A percentile compares a stretch with the other conserved stretches of the same genome.
Evolutionary conservation across 1,140 invertebrate genomes (phyloP).

Genomic region (Drosophila gunungcola): DNA sequence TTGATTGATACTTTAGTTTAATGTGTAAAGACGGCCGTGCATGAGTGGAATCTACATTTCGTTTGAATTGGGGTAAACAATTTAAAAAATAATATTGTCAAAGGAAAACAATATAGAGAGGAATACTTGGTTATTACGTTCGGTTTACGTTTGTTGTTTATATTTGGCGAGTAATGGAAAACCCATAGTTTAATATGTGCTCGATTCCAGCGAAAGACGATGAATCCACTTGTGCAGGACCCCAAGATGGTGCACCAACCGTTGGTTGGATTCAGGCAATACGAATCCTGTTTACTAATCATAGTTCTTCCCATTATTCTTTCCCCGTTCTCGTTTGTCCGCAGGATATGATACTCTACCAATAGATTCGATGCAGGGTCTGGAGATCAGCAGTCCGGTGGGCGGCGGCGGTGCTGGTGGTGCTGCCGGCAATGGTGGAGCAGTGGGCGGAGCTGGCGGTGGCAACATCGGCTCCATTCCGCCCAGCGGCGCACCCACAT

Average conservation of each 20-base stretch:
- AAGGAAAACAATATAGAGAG: not conserved
- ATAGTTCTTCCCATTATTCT: not conserved
- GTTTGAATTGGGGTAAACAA: not conserved
- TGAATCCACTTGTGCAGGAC: conserved; percentile 18
- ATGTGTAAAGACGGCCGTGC: not conserved
- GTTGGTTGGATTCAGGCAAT: not conserved
- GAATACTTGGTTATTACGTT: too few relatives aligned
- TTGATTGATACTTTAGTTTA: conserved; percentile 23
- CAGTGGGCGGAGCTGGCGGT: conserved; percentile 85
- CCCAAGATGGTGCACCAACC: not conserved
- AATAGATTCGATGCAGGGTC: conserved; percentile 97
- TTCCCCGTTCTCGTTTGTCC: conserved; percentile 17
- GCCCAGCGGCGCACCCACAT: conserved; percentile 88
- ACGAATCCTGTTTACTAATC: not conserved
- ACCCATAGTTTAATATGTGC: not conserved
- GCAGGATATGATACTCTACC: conserved; percentile 98
- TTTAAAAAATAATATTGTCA: not conserved
- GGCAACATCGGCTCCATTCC: conserved; percentile 86
- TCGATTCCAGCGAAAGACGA: not conserved
- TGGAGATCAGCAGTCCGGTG: conserved; percentile 92
- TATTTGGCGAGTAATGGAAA: not conserved
- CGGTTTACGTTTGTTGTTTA: too few relatives aligned
- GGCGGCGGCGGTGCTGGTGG: conserved; percentile 71
- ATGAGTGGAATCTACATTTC: not conserved
- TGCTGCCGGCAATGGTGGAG: conserved; percentile 48